A percentile compares a stretch with the other conserved stretches of the same genome.
Conservation (phyloP, 2,888 invertebrate genomes). For the Hedya salicella region DNA sequence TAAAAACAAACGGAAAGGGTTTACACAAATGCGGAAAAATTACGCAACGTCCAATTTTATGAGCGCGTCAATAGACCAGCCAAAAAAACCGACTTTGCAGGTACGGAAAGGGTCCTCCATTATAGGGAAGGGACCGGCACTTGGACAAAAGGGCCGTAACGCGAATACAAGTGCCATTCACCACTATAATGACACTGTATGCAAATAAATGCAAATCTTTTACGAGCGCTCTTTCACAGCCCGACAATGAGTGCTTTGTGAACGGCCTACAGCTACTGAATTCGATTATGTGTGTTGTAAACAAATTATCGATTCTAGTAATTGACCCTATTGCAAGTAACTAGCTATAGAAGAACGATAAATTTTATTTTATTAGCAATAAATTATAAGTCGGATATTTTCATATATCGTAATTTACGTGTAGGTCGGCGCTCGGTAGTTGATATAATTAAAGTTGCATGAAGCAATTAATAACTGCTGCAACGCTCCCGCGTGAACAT, state of each 20-base stretch:
- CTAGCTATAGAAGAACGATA: conserved; percentile 35
- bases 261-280: conserved; percentile 66
- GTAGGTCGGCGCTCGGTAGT: conserved; percentile 20
- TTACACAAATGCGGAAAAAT: conserved; percentile 82
- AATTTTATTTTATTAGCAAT: conserved; percentile 37
- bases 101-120: conserved; percentile 72
- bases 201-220: conserved; percentile 78
- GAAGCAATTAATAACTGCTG: conserved; percentile 34
- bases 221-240: conserved; percentile 59
- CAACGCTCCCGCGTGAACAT: conserved; percentile 20
- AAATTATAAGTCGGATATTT: conserved; percentile 30
- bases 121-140: conserved; percentile 51
- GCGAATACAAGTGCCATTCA: conserved; percentile 70
- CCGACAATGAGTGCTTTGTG: conserved; percentile 62
- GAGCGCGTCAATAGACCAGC: conserved; percentile 57
- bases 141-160: conserved; percentile 52
- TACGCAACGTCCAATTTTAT: conserved; percentile 80
- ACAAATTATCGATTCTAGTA: conserved; percentile 58
- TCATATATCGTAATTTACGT: conserved; percentile 36
- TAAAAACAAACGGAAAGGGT: conserved; percentile 85
- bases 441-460: conserved; percentile 35
- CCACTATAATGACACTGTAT: conserved; percentile 66
- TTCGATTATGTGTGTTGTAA: conserved; percentile 66
- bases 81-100: conserved; percentile 76
- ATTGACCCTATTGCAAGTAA: conserved; percentile 41